These are phyloP conservation scores for Lagorchestes hirsutus DNA, from an alignment of 2,797 vertebrate genomes.

Conservation along the genomic window DNA sequence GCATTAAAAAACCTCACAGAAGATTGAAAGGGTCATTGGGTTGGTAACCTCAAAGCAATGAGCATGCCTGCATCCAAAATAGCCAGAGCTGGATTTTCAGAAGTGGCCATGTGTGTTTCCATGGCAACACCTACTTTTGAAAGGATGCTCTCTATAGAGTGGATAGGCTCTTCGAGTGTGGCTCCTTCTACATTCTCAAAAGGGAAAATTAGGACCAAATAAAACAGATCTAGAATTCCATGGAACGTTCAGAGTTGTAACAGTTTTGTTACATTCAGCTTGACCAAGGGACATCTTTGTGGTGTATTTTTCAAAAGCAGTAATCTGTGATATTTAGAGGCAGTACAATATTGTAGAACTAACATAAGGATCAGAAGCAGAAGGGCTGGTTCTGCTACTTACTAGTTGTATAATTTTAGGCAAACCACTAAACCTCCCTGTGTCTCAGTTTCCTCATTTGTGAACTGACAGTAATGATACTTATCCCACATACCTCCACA, in stretches of 20 bases:
- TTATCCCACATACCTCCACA: neutral
- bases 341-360: neutral
- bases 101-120: slow-evolving; percentile 22
- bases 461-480: neutral
- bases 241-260: slow-evolving; percentile 18
- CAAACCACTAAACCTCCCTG: neutral
- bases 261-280: slow-evolving; percentile 28
- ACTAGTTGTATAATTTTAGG: neutral
- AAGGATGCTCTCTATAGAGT: slow-evolving; percentile 22
- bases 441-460: neutral
- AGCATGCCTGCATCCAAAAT: neutral
- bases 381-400: neutral
- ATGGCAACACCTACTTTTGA: neutral
- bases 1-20: neutral
- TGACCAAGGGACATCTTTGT: neutral
- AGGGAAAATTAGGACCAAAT: neutral
- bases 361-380: neutral
- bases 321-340: slow-evolving; percentile 24
- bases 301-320: neutral
- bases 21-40: neutral
- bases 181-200: slow-evolving; percentile 29
- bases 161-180: neutral
- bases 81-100: neutral
- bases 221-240: neutral
- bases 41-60: neutral